phyloP scores from a whole-genome alignment of 2,113 vertebrate species.

The Laterallus jamaicensis region DNA sequence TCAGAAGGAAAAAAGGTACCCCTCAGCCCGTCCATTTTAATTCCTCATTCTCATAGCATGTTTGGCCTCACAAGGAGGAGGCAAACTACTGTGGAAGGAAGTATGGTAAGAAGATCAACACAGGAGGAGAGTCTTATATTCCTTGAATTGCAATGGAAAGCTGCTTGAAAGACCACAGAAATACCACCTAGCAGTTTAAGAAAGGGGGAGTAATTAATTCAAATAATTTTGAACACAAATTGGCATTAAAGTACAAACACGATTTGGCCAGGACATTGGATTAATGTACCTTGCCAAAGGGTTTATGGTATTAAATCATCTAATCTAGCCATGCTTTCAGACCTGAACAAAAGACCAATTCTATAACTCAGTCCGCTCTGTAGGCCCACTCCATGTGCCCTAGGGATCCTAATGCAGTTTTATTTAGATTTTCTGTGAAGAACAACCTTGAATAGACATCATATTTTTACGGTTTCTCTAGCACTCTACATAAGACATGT shows the following conservation, averaged over 20 bases:
- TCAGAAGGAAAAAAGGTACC: background rate
- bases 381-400: background rate
- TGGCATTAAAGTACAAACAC: constrained; percentile 7
- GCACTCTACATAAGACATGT: background rate
- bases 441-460: background rate
- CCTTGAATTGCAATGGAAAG: background rate
- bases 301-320: constrained; percentile 35
- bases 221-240: constrained; percentile 32
- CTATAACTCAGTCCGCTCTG: background rate
- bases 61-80: background rate
- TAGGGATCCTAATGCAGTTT: background rate
- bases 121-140: background rate
- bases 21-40: background rate
- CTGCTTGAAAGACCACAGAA: background rate
- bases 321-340: constrained; percentile 32
- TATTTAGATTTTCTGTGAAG: background rate
- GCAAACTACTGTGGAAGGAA: background rate
- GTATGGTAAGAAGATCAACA: background rate
- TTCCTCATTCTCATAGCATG: background rate
- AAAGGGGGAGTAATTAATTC: constrained; percentile 38
- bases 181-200: background rate
- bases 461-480: background rate
- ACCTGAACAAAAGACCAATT: constrained; percentile 2
- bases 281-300: constrained; percentile 40
- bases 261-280: background rate